phyloP scores from a whole-genome alignment of 2,888 invertebrate species.

The Endotricha flammealis region DNA sequence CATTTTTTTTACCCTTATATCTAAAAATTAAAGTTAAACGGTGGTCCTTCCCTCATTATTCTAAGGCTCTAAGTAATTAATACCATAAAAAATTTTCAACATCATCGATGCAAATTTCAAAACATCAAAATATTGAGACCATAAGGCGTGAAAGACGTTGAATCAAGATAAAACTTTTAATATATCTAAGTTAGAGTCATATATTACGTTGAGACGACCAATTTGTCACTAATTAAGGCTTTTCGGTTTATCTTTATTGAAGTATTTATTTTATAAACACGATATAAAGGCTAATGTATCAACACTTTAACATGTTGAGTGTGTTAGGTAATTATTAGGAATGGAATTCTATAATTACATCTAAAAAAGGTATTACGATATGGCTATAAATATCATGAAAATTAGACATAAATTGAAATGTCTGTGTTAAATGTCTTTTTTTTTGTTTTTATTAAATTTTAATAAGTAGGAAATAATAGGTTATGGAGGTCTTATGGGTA shows the following conservation, averaged over 20 bases:
- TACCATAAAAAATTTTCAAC: neutral
- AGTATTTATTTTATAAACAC: conserved; percentile 16
- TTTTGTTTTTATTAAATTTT: no score
- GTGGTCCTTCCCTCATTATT: no score
- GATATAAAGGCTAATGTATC: conserved; percentile 12
- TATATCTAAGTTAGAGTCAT: conserved; percentile 15
- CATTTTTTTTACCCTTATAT: no score
- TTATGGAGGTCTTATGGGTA: no score
- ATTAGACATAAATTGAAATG: no score
- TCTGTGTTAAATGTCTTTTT: no score
- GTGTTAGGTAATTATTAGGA: conserved; percentile 6
- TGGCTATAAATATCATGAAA: neutral
- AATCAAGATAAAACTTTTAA: conserved; percentile 13
- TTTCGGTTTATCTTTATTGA: conserved; percentile 20
- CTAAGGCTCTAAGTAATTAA: neutral
- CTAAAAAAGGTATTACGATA: neutral
- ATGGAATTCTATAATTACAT: neutral
- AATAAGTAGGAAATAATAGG: no score
- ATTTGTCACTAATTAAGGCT: conserved; percentile 22
- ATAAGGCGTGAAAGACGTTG: conserved; percentile 5
- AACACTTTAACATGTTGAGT: conserved; percentile 3
- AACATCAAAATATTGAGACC: conserved; percentile 3
- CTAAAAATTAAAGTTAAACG: no score
- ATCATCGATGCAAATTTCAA: conserved; percentile 6
- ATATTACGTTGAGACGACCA: conserved; percentile 15